phyloP scores from a whole-genome alignment of 37 sponge, comb jelly and placozoan genomes.

The Hexactinellida sp. region DNA sequence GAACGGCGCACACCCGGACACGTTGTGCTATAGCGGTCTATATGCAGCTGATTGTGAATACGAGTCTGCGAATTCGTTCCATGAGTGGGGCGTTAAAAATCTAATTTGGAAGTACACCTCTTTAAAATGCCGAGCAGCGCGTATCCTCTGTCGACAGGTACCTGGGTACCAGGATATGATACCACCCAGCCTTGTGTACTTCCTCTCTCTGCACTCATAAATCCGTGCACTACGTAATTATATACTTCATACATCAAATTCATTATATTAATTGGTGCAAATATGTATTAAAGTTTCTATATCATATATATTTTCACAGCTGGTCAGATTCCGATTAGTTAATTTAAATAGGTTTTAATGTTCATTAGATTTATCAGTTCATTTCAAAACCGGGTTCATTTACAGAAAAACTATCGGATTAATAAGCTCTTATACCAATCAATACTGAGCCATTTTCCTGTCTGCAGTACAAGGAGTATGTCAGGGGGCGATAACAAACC shows the following conservation, averaged over 20 bases:
- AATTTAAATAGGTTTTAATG: neutral
- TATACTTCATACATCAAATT: too few species aligned
- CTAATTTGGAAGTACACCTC: neutral
- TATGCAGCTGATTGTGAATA: neutral
- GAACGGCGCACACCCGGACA: neutral
- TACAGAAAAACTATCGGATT: neutral
- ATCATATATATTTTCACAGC: too few species aligned
- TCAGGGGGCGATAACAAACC: neutral
- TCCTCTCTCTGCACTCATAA: neutral
- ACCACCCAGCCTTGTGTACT: neutral
- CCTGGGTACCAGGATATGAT: neutral
- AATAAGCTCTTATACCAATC: neutral
- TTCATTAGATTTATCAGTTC: neutral
- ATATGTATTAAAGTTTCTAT: too few species aligned
- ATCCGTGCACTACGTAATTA: too few species aligned
- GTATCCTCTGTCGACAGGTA: neutral
- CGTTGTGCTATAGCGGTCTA: neutral
- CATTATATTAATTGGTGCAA: too few species aligned
- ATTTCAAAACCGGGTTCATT: neutral
- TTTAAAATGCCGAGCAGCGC: slow-evolving; percentile 4
- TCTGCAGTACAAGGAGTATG: neutral
- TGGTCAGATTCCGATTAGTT: too few species aligned
- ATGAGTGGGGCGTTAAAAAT: neutral
- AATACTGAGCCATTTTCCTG: neutral
- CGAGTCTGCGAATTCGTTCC: neutral